Evolutionary conservation across 1,140 invertebrate genomes (phyloP).

Genomic region (Drosophila arawakana): DNA sequence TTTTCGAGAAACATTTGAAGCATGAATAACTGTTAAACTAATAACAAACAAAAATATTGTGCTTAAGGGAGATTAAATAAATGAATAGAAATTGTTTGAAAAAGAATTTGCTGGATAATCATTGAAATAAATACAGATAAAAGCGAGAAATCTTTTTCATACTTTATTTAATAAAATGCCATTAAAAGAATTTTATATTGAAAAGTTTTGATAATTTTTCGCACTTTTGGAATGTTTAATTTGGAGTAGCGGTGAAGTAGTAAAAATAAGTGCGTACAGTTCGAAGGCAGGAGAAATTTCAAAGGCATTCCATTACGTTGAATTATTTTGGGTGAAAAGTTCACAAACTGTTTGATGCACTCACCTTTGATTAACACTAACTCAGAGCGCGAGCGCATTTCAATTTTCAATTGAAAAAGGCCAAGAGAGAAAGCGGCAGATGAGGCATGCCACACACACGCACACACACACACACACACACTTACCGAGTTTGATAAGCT

Average conservation of each 20-base stretch:
- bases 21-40: too few species aligned
- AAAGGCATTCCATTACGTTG: constrained; percentile 31
- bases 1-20: too few species aligned
- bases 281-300: not conserved
- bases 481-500: constrained; percentile 47
- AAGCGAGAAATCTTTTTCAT: too few species aligned
- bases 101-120: too few species aligned
- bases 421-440: constrained; percentile 13
- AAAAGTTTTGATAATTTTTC: not conserved
- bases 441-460: not conserved
- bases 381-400: constrained; percentile 13
- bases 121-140: too few species aligned
- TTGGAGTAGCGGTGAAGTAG: not conserved
- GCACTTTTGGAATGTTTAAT: constrained; percentile 3
- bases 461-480: constrained; percentile 11
- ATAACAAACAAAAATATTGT: too few species aligned
- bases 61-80: too few species aligned
- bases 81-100: too few species aligned
- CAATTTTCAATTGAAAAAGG: constrained; percentile 47
- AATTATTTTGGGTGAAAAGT: not conserved
- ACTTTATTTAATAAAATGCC: too few species aligned
- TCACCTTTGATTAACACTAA: constrained; percentile 37
- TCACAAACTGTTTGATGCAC: constrained; percentile 5
- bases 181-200: constrained; percentile 7
- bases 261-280: constrained; percentile 4